phyloP scores from a whole-genome alignment of 2,113 vertebrate genomes.

The Labeo rohita region DNA sequence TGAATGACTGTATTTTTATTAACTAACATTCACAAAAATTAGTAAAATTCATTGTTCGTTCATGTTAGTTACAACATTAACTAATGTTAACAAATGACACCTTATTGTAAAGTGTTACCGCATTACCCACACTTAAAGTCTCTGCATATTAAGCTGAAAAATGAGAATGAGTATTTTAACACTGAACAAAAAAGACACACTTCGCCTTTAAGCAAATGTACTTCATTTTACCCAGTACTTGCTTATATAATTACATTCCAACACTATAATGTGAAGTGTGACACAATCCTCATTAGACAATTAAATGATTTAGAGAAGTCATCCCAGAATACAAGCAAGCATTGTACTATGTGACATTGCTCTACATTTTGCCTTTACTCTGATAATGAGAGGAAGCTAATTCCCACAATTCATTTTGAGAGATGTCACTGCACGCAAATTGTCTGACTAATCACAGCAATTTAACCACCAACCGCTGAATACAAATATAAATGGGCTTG shows the following conservation, averaged over 20 bases:
- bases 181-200: not conserved
- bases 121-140: not conserved
- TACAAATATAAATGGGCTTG: constrained; percentile 25
- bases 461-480: constrained; percentile 2
- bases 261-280: not conserved
- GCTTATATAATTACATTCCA: constrained; percentile 7
- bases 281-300: not conserved
- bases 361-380: not conserved
- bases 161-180: not conserved
- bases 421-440: constrained; percentile 16
- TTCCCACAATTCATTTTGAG: constrained; percentile 9
- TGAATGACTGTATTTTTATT: too few species aligned
- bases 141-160: not conserved
- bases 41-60: too few species aligned
- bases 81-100: too few species aligned
- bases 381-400: not conserved
- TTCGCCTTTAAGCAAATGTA: not conserved
- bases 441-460: constrained; percentile 9
- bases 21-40: too few species aligned
- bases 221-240: not conserved
- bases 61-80: too few species aligned
- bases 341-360: not conserved
- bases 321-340: not conserved
- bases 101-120: too few species aligned
- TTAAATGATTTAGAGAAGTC: constrained; percentile 16